Evolutionary conservation across 2,113 vertebrate species (phyloP).

Genomic region (Ailurus styani): DNA sequence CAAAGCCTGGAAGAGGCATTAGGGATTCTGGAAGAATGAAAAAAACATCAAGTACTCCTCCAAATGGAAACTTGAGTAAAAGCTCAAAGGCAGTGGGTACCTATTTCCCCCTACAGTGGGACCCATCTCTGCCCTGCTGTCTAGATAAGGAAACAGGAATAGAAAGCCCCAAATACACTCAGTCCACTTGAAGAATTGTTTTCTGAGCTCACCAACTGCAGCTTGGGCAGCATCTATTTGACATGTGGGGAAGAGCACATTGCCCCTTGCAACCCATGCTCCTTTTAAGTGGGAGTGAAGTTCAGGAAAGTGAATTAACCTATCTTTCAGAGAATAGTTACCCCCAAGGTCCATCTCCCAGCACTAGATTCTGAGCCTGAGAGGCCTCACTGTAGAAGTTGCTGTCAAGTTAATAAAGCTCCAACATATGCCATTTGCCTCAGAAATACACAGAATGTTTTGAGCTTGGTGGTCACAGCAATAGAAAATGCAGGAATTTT

Average conservation of each 20-base stretch:
- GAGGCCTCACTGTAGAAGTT: neutral
- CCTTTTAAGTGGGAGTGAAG: neutral
- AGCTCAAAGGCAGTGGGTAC: neutral
- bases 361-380: neutral
- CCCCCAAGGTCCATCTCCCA: neutral
- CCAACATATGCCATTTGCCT: neutral
- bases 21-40: neutral
- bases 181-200: neutral
- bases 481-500: neutral
- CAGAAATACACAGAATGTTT: neutral
- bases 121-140: neutral
- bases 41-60: neutral
- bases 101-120: neutral
- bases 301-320: neutral
- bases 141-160: neutral
- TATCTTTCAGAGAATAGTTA: neutral
- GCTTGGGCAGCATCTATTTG: neutral
- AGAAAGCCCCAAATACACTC: accelerated
- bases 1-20: neutral
- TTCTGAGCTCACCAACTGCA: neutral
- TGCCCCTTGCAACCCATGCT: neutral
- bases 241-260: neutral
- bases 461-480: neutral
- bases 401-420: neutral
- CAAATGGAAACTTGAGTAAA: conserved; percentile 1